These are phyloP conservation scores for Tinamus major DNA, from an alignment of 2,797 vertebrate genomes.

Conservation along the genomic window DNA sequence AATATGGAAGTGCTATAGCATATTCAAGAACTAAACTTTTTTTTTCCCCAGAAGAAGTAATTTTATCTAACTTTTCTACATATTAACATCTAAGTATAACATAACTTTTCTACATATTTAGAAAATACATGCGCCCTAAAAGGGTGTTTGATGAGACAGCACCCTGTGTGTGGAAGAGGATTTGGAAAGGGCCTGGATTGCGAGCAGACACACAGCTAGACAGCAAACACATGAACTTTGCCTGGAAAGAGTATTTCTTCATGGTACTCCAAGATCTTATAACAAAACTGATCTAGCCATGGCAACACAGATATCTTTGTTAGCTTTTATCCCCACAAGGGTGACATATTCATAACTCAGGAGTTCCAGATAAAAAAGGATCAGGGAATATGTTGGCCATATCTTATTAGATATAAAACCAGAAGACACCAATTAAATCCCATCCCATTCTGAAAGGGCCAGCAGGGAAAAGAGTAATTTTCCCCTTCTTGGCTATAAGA, in stretches of 20 bases:
- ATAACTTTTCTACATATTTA: neutral
- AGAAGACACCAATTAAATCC: neutral
- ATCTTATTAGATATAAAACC: neutral
- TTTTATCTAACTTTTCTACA: neutral
- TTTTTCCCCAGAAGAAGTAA: neutral
- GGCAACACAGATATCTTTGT: neutral
- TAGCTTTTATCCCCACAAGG: neutral
- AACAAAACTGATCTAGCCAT: neutral
- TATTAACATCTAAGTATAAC: neutral
- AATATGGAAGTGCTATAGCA: neutral
- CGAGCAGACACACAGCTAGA: neutral
- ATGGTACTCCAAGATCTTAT: neutral
- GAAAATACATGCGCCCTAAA: neutral
- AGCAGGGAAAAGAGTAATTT: neutral
- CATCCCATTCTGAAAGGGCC: neutral
- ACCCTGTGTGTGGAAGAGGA: neutral
- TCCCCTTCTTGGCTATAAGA: neutral
- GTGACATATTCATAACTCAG: neutral
- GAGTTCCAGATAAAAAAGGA: neutral
- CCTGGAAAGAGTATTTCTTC: neutral
- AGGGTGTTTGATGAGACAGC: neutral
- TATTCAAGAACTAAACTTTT: neutral
- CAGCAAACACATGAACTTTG: neutral
- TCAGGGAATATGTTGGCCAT: neutral
- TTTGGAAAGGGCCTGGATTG: neutral